Percentiles rank a stretch among this genome's conserved stretches.
Evolutionary conservation across 2,888 invertebrate species (phyloP).

Genomic region (Andrena fulva): DNA sequence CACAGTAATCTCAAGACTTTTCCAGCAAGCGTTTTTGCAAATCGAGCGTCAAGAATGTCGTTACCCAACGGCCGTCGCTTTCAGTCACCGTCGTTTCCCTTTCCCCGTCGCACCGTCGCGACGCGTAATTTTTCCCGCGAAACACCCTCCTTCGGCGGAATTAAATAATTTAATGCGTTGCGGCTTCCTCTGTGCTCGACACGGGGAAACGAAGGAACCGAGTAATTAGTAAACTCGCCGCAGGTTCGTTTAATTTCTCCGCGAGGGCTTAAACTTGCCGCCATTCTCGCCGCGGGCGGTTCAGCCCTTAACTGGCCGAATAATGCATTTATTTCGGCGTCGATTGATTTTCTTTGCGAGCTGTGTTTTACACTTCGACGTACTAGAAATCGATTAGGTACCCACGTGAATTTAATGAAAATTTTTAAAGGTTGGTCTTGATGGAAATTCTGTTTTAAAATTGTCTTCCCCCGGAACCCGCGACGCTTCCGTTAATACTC

Average conservation of each 20-base stretch:
- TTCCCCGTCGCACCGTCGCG: constrained; percentile 1
- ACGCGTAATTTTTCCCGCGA: constrained; percentile 23
- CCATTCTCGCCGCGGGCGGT: not conserved
- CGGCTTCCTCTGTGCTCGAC: constrained; percentile 16
- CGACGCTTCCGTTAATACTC: not conserved
- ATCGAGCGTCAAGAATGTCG: constrained; percentile 54
- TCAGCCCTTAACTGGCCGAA: not conserved
- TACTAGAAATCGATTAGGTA: too few relatives aligned
- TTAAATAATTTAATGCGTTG: constrained; percentile 45
- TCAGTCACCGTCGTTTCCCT: not conserved
- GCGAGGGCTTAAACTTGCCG: constrained; percentile 18
- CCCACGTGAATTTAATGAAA: too few relatives aligned
- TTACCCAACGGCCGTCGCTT: constrained; percentile 39
- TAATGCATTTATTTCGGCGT: constrained; percentile 2
- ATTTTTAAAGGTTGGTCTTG: too few relatives aligned
- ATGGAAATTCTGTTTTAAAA: too few relatives aligned
- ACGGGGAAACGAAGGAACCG: constrained; percentile 19
- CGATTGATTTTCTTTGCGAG: constrained; percentile 3
- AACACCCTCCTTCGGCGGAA: constrained; percentile 10
- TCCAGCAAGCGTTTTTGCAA: constrained; percentile 26
- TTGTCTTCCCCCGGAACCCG: not conserved
- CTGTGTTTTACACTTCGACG: not conserved
- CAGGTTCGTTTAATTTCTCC: constrained; percentile 35
- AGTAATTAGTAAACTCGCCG: constrained; percentile 52
- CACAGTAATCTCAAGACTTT: constrained; percentile 33